phyloP scores from a whole-genome alignment of 2,113 vertebrate genomes.

The Tupaia chinensis region DNA sequence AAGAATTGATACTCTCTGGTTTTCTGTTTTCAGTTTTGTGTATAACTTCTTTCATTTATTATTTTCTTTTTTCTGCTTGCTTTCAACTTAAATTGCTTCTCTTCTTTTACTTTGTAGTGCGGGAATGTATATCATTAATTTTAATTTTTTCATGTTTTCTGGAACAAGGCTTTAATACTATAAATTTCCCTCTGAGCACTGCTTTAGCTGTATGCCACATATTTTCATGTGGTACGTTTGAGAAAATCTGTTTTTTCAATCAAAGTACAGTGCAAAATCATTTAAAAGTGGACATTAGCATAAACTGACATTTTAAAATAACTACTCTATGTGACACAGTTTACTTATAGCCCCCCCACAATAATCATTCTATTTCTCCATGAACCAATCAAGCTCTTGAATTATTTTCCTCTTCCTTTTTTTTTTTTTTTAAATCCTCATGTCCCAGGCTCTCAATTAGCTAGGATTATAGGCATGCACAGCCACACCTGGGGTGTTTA shows the following conservation, averaged over 20 bases:
- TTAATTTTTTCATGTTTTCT: conserved; percentile 8
- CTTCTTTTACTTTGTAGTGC: neutral
- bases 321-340: neutral
- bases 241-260: neutral
- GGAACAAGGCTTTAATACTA: neutral
- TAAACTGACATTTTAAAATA: neutral
- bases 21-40: neutral
- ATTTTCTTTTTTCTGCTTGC: neutral
- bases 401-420: too few species aligned
- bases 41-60: neutral
- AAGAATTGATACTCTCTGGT: neutral
- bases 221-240: neutral
- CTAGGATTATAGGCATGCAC: too few species aligned
- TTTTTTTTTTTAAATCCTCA: too few species aligned
- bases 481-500: too few species aligned
- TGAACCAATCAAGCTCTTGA: neutral
- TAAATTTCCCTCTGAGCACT: neutral
- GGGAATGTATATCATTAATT: neutral
- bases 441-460: too few species aligned
- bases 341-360: neutral
- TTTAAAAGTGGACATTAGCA: neutral
- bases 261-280: neutral
- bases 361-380: neutral
- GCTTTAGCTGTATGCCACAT: neutral
- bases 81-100: neutral